Evolutionary conservation across 2,888 invertebrate species (phyloP).

Genomic region (Pedicia rivosa): DNA sequence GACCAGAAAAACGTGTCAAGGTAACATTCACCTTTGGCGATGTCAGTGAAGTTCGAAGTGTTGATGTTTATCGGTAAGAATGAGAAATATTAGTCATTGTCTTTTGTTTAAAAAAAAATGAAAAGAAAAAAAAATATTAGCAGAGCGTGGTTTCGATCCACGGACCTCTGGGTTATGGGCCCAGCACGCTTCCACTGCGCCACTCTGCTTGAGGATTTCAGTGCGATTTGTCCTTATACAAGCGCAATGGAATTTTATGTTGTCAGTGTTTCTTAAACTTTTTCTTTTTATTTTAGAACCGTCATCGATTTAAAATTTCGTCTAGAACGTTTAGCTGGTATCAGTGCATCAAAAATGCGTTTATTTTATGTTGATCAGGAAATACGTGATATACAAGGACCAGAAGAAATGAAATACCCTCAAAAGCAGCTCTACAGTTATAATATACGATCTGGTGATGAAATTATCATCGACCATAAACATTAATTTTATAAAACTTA

Average conservation of each 20-base stretch:
- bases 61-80: slow-evolving; percentile 50
- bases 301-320: slow-evolving; percentile 69
- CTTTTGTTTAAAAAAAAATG: neutral
- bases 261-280: too few species aligned
- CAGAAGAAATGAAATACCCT: slow-evolving; percentile 80
- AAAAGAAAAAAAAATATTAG: neutral
- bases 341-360: slow-evolving; percentile 71
- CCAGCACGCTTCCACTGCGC: slow-evolving; percentile 2
- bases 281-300: slow-evolving; percentile 36
- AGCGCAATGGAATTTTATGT: too few species aligned
- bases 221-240: too few species aligned
- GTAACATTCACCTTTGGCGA: slow-evolving; percentile 69
- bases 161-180: slow-evolving; percentile 1
- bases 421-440: slow-evolving; percentile 83
- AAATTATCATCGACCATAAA: slow-evolving; percentile 77
- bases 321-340: slow-evolving; percentile 63
- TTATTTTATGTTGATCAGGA: slow-evolving; percentile 81
- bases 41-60: slow-evolving; percentile 52
- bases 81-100: neutral
- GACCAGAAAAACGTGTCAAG: slow-evolving; percentile 74
- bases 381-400: slow-evolving; percentile 51
- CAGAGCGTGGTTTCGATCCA: slow-evolving; percentile 1
- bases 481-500: slow-evolving; percentile 15
- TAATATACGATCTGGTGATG: slow-evolving; percentile 77
- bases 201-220: too few species aligned